Evolutionary conservation across 2,113 vertebrate species (phyloP).

Genomic region (Pomatostomus ruficeps): DNA sequence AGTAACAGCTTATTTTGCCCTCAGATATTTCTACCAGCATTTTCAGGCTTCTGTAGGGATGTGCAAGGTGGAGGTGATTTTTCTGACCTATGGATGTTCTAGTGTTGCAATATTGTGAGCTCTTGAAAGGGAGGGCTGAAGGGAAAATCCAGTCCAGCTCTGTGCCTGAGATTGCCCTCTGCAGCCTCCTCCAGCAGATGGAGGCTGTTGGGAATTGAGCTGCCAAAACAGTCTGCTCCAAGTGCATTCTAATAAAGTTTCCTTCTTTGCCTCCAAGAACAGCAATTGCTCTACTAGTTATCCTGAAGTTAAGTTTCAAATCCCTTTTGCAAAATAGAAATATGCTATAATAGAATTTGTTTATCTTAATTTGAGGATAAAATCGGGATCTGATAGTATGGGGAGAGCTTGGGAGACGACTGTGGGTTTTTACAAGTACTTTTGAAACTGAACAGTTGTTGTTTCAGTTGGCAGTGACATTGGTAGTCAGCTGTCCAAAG

Average conservation of each 20-base stretch:
- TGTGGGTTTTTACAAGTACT: not conserved
- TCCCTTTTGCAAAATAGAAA: not conserved
- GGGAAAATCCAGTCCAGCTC: not conserved
- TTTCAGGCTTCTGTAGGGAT: not conserved
- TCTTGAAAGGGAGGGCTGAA: not conserved
- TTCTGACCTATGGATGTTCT: not conserved
- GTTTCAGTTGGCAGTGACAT: slow-evolving; percentile 33
- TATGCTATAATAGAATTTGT: not conserved
- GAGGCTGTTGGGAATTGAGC: not conserved
- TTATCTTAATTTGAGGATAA: slow-evolving; percentile 17
- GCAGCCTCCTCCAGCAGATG: too few relatives aligned
- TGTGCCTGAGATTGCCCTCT: not conserved
- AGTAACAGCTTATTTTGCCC: not conserved
- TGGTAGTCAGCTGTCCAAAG: slow-evolving; percentile 26
- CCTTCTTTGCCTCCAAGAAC: not conserved
- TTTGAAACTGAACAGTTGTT: not conserved
- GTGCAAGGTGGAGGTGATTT: not conserved
- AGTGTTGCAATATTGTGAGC: not conserved
- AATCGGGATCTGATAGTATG: not conserved
- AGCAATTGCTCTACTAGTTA: not conserved
- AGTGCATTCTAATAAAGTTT: not conserved
- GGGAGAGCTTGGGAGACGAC: not conserved
- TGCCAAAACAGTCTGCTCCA: not conserved
- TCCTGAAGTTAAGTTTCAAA: not conserved
- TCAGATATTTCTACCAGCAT: not conserved